These are phyloP conservation scores for Argopecten irradians DNA, from an alignment of 1,140 invertebrate genomes.

Conservation along the genomic window DNA sequence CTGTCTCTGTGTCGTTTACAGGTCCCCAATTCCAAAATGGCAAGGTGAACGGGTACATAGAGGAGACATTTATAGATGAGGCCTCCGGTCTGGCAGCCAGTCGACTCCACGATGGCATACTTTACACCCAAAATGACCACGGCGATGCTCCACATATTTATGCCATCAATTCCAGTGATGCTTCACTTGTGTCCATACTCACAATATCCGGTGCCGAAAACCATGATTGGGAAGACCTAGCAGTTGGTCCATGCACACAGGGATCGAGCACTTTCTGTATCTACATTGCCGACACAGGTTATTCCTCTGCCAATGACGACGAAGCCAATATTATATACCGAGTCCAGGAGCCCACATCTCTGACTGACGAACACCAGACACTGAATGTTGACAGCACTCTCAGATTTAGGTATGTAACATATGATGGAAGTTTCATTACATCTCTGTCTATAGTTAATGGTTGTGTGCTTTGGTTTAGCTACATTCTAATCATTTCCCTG, in stretches of 20 bases:
- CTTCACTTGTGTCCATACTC: constrained; percentile 29
- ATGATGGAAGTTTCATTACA: too few relatives aligned
- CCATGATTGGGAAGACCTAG: constrained; percentile 61
- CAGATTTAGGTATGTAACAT: neutral
- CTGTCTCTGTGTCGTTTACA: neutral
- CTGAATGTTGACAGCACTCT: constrained; percentile 23
- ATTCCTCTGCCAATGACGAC: neutral
- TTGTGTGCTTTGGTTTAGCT: too few relatives aligned
- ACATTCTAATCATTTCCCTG: too few relatives aligned
- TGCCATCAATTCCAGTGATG: constrained; percentile 40
- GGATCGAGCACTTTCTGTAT: constrained; percentile 39
- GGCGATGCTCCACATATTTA: constrained; percentile 26
- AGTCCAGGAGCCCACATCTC: constrained; percentile 35
- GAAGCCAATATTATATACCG: constrained; percentile 44
- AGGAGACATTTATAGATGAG: neutral
- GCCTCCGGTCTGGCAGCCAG: constrained; percentile 55
- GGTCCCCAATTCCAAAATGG: constrained; percentile 26
- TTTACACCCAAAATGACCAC: constrained; percentile 55
- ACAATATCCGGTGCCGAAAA: constrained; percentile 41
- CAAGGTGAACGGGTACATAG: neutral
- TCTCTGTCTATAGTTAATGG: too few relatives aligned
- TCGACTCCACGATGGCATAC: constrained; percentile 31
- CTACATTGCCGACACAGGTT: constrained; percentile 52
- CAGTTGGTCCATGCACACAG: constrained; percentile 48
- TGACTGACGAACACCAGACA: neutral